phyloP scores from a whole-genome alignment of 2,113 vertebrate genomes.

The Periophthalmodon schlosseri region DNA sequence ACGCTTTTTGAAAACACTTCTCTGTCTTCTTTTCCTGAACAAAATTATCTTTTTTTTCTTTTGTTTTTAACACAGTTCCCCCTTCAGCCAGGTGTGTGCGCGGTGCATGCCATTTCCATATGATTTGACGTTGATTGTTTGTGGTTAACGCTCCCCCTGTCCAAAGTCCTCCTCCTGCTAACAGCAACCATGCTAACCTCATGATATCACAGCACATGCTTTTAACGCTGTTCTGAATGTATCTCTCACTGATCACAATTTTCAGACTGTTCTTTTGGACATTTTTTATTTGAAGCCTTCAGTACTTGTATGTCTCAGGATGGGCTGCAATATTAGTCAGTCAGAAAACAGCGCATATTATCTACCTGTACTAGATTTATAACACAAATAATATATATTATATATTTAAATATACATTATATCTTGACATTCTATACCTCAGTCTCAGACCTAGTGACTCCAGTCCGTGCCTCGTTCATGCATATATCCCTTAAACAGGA shows the following conservation, averaged over 20 bases:
- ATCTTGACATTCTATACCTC: conserved; percentile 73
- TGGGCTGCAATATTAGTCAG: conserved; percentile 76
- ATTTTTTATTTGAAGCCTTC: conserved; percentile 68
- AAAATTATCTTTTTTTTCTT: not conserved
- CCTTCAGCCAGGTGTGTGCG: conserved; percentile 48
- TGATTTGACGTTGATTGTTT: conserved; percentile 58
- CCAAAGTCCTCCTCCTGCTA: conserved; percentile 58
- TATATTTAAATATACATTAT: conserved; percentile 32
- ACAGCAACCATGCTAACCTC: conserved; percentile 8
- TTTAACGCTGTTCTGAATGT: conserved; percentile 64
- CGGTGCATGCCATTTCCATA: conserved; percentile 76
- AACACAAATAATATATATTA: conserved; percentile 21
- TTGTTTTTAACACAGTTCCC: not conserved
- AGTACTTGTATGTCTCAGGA: conserved; percentile 78
- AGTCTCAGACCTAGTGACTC: conserved; percentile 64
- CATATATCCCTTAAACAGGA: conserved; percentile 53
- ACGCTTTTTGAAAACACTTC: conserved; percentile 25
- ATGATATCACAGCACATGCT: conserved; percentile 25
- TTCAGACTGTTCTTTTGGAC: not conserved
- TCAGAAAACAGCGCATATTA: conserved; percentile 65
- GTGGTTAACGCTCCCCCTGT: conserved; percentile 75
- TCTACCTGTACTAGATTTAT: conserved; percentile 68
- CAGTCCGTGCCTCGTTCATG: conserved; percentile 71
- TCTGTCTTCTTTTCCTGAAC: not conserved
- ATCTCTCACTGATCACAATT: conserved; percentile 11